Evolutionary conservation across 2,113 vertebrate species (phyloP), one percentile per base, ranked within the genome.

Genomic region (Crotalus tigris): DNA sequence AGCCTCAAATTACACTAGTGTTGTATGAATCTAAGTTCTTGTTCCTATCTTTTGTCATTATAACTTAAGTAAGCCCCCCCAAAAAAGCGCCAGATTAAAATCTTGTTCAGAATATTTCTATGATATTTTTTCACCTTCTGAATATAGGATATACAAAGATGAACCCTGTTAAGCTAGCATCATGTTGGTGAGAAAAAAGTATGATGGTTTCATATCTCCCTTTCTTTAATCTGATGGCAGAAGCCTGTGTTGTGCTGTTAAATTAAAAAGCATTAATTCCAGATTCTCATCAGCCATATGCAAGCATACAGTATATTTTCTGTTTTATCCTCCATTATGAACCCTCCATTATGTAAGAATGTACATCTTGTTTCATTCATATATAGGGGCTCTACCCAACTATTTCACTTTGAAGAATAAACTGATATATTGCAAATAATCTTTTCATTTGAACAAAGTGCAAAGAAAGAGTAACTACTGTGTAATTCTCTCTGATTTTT

Each of bases 401-500:
- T 69, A 9, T 10, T 75, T 39, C 69, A 39, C 33, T 81, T 81
- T 81, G 75, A 39, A 81, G 75, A 21, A 44, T 21, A 44, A 17
- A 81, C 33, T 81, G 33, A 21, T 13, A 19, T 59, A 24, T 91
- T 59, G 5, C 26, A 17, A 61, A 33, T 91, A 26, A 49, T 64
- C 57, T 87, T 90, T 90, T 12, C 3, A 55, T 44, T 24, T 59
- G n/a, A 64, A 10, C 53, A 5, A 44, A 12, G 24, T 11, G 23
- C 86, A 89, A 69, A 44, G 24, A 81, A 88, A 29, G 24, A 53
- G 21, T 86, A 7, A 59, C 59, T 85, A 61, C 17, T 61, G 1
- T 92, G 19, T 33, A 21, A 46, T 85, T 81, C 21, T 1, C 19
- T 95, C 81, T 93, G 91, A 94, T 91, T 46, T 91, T 81, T 94